These are phyloP conservation scores for Acanthiza pusilla DNA, from an alignment of 2,797 vertebrate species.

Conservation along the genomic window DNA sequence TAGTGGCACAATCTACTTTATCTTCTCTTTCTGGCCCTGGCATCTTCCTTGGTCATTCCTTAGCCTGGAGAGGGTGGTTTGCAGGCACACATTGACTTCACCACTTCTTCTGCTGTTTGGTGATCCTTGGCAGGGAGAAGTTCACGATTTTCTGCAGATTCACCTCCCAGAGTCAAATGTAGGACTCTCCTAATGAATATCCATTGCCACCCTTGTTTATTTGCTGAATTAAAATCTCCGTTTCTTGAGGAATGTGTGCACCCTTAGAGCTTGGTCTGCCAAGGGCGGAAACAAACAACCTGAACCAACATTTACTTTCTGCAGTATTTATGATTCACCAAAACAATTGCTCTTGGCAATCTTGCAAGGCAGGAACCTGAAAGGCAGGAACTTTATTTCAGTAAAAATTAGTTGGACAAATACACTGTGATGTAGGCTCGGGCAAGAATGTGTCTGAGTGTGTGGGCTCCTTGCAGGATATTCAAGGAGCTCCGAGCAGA, in stretches of 20 bases:
- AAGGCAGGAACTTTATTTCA: conserved; percentile 30
- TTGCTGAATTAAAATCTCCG: background rate
- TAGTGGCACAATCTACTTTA: background rate
- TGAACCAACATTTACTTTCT: conserved; percentile 57
- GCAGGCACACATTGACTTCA: background rate
- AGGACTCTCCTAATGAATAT: background rate
- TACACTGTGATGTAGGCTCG: background rate
- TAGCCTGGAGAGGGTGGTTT: background rate
- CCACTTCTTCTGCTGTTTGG: background rate
- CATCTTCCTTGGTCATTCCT: background rate
- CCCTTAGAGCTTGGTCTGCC: background rate
- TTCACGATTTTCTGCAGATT: background rate
- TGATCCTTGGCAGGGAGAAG: background rate
- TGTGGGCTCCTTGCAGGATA: conserved; percentile 56
- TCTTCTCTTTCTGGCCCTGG: background rate
- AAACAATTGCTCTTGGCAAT: conserved; percentile 60
- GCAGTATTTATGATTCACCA: conserved; percentile 66
- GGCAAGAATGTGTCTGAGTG: conserved; percentile 37
- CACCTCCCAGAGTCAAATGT: background rate
- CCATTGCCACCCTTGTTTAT: background rate
- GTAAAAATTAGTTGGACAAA: conserved; percentile 56
- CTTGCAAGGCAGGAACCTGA: conserved; percentile 15
- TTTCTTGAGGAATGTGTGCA: background rate
- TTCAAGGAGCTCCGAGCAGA: conserved; percentile 52
- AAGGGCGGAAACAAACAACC: conserved; percentile 41